These are phyloP conservation scores for Sarcophaga bullata DNA, from an alignment of 1,140 invertebrate genomes.

Conservation along the genomic window DNA sequence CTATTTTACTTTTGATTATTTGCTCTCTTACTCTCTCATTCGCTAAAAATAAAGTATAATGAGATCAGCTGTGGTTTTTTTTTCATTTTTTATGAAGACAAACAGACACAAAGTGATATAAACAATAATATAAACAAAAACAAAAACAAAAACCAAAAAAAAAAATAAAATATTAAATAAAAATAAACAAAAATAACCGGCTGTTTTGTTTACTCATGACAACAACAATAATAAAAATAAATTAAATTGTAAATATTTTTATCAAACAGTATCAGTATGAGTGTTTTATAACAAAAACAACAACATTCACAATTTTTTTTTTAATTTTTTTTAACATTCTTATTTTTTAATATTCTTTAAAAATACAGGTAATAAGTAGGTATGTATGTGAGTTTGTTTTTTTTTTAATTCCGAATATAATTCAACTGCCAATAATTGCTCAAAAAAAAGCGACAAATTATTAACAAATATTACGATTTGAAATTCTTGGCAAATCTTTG, in stretches of 20 bases:
- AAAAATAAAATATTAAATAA: neutral
- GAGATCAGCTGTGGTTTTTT: no score
- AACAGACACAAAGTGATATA: no score
- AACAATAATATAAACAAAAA: neutral
- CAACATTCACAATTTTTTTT: no score
- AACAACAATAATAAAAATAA: neutral
- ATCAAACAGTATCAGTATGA: no score
- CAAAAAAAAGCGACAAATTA: neutral
- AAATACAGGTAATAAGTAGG: no score
- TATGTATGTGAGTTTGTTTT: no score
- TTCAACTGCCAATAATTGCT: neutral
- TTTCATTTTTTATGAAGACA: no score
- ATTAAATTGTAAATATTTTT: no score
- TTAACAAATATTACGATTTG: neutral
- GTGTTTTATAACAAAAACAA: no score
- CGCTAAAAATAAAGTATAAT: no score
- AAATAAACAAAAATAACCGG: slow-evolving; percentile 4
- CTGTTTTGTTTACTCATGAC: slow-evolving; percentile 4
- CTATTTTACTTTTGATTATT: neutral
- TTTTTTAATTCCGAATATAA: neutral
- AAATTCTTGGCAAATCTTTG: neutral
- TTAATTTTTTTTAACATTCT: no score
- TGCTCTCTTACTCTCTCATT: neutral
- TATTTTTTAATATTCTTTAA: no score
- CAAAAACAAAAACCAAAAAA: neutral